phyloP scores from a whole-genome alignment of 1,140 invertebrate genomes.

The Microvelia longipes region DNA sequence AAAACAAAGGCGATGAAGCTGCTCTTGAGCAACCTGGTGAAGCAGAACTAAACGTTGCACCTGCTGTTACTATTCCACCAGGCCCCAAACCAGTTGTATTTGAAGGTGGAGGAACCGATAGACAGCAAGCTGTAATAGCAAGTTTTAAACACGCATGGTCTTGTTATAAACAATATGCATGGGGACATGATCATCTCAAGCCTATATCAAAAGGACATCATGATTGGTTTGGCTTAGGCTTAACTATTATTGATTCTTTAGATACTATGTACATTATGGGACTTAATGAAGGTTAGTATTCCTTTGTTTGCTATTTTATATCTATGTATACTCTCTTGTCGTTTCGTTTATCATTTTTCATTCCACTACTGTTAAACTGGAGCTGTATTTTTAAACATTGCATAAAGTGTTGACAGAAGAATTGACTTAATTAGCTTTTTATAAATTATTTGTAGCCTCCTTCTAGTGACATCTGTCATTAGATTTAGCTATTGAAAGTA shows the following conservation, averaged over 20 bases:
- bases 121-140: constrained; percentile 63
- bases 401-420: too few species aligned
- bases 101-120: constrained; percentile 54
- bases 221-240: constrained; percentile 81
- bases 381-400: too few species aligned
- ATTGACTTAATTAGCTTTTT: too few species aligned
- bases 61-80: not conserved
- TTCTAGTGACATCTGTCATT: too few species aligned
- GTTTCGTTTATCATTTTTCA: too few species aligned
- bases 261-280: constrained; percentile 90
- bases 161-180: constrained; percentile 78
- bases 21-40: constrained; percentile 5
- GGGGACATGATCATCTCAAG: constrained; percentile 86
- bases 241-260: constrained; percentile 79
- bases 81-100: constrained; percentile 22
- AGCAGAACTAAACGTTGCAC: not conserved
- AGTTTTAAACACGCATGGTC: constrained; percentile 85
- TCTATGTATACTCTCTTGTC: too few species aligned
- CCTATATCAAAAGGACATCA: constrained; percentile 62
- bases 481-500: too few species aligned
- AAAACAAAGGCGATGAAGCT: constrained; percentile 1
- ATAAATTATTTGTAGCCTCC: too few species aligned
- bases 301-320: not conserved
- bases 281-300: constrained; percentile 61
- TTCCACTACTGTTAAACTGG: too few species aligned